phyloP scores from a whole-genome alignment of 2,797 vertebrate genomes.

The Octomys mimax region DNA sequence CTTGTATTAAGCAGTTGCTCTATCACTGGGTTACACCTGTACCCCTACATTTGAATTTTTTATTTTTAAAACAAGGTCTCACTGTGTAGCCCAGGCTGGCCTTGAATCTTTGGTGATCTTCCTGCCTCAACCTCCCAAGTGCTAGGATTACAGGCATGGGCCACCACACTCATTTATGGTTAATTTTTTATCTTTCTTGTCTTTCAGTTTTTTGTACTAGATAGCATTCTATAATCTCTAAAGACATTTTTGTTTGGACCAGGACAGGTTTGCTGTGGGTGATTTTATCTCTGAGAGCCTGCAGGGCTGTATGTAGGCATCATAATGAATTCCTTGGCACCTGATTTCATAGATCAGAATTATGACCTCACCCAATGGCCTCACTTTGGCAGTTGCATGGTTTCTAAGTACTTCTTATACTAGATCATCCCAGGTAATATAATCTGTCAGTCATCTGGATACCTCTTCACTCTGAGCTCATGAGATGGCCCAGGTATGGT shows the following conservation, averaged over 20 bases:
- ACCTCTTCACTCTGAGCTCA: neutral
- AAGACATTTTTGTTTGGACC: neutral
- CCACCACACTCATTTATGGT: neutral
- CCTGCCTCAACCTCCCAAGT: neutral
- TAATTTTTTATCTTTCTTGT: neutral
- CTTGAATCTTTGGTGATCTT: neutral
- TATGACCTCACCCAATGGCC: conserved; percentile 79
- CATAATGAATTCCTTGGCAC: conserved; percentile 64
- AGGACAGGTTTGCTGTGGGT: neutral
- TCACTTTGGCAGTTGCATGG: neutral
- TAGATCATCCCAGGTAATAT: neutral
- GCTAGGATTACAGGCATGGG: neutral
- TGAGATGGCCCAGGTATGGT: neutral
- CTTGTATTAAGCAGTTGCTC: neutral
- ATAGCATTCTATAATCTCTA: neutral
- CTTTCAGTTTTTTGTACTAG: conserved; percentile 13
- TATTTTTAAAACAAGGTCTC: neutral
- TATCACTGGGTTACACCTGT: neutral
- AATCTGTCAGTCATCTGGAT: neutral
- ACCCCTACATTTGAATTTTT: neutral
- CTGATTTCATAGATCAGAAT: conserved; percentile 63
- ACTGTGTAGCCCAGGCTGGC: neutral
- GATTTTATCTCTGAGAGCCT: conserved; percentile 1
- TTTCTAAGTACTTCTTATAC: conserved; percentile 3
- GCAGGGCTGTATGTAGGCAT: neutral